Evolutionary conservation across 2,888 invertebrate species (phyloP).

Genomic region (Scaptomyza tumidula): DNA sequence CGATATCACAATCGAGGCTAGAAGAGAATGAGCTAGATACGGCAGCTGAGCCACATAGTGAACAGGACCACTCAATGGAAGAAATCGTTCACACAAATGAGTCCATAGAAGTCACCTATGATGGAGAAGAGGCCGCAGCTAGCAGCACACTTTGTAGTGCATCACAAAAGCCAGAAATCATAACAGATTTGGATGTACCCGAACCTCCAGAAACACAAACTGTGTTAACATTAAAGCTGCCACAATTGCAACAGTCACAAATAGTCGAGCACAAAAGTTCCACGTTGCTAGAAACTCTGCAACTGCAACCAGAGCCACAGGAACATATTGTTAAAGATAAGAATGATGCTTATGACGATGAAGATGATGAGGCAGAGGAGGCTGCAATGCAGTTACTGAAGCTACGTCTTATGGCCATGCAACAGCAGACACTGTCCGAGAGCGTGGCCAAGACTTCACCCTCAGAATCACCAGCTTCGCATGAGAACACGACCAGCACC

Average conservation of each 20-base stretch:
- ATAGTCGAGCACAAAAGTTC: slow-evolving; percentile 56
- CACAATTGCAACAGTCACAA: slow-evolving; percentile 42
- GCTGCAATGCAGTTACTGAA: slow-evolving; percentile 77
- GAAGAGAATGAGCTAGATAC: slow-evolving; percentile 38
- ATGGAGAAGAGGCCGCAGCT: slow-evolving; percentile 67
- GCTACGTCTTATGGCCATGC: slow-evolving; percentile 81
- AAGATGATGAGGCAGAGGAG: slow-evolving; percentile 78
- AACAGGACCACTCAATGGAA: slow-evolving; percentile 83
- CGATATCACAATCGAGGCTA: slow-evolving; percentile 10
- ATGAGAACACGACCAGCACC: slow-evolving; percentile 11
- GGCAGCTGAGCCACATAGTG: slow-evolving; percentile 52
- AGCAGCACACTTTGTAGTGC: slow-evolving; percentile 40
- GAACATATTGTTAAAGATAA: slow-evolving; percentile 29
- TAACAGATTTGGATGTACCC: slow-evolving; percentile 71
- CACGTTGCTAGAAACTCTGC: slow-evolving; percentile 43
- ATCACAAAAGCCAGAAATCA: slow-evolving; percentile 40
- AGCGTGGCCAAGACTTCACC: slow-evolving; percentile 47
- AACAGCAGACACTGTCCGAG: slow-evolving; percentile 55
- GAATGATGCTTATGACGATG: slow-evolving; percentile 29
- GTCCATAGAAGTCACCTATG: slow-evolving; percentile 81
- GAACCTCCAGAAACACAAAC: slow-evolving; percentile 24
- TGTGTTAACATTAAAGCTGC: slow-evolving; percentile 23
- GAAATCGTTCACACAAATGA: slow-evolving; percentile 82
- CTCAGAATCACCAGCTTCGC: slow-evolving; percentile 30
- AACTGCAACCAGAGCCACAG: slow-evolving; percentile 56